A percentile compares a stretch with the other conserved stretches of the same genome.
Evolutionary conservation across 2,888 invertebrate species (phyloP).

Genomic region (Gerosis bhagava): DNA sequence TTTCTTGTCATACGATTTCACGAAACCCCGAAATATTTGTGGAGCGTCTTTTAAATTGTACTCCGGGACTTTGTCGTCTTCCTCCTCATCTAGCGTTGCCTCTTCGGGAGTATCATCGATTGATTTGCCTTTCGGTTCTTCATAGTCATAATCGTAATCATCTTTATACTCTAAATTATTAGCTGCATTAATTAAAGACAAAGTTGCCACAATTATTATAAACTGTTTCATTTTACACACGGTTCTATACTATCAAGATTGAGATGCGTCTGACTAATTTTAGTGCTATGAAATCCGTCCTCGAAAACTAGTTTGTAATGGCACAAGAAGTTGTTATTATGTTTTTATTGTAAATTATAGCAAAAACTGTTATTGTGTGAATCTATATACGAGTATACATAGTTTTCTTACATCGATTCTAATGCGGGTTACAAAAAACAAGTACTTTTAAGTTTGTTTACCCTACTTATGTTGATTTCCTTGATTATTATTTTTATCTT

Average conservation of each 20-base stretch:
- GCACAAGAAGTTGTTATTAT: not conserved
- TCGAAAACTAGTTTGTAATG: constrained; percentile 30
- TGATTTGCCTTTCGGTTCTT: constrained; percentile 21
- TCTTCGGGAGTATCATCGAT: constrained; percentile 9
- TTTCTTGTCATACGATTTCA: constrained; percentile 46
- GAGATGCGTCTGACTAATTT: constrained; percentile 30
- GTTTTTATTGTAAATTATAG: constrained; percentile 15
- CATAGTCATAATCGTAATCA: constrained; percentile 24
- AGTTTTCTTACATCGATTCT: not conserved
- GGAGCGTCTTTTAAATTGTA: constrained; percentile 55
- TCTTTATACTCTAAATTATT: constrained; percentile 27
- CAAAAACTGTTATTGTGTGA: constrained; percentile 11
- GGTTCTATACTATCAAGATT: constrained; percentile 16
- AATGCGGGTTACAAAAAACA: too few relatives aligned
- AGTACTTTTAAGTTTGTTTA: too few relatives aligned
- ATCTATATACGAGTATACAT: not conserved
- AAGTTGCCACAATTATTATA: constrained; percentile 20
- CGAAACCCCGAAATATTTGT: constrained; percentile 48
- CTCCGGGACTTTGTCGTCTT: constrained; percentile 36
- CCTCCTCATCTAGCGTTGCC: constrained; percentile 26
- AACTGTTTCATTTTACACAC: constrained; percentile 33
- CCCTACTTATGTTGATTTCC: too few relatives aligned
- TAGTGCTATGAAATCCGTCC: constrained; percentile 16
- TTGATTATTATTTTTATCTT: too few relatives aligned
- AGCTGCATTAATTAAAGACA: constrained; percentile 25